Evolutionary conservation across 2,888 invertebrate species (phyloP).

Genomic region (Lithophane semibrunnea): DNA sequence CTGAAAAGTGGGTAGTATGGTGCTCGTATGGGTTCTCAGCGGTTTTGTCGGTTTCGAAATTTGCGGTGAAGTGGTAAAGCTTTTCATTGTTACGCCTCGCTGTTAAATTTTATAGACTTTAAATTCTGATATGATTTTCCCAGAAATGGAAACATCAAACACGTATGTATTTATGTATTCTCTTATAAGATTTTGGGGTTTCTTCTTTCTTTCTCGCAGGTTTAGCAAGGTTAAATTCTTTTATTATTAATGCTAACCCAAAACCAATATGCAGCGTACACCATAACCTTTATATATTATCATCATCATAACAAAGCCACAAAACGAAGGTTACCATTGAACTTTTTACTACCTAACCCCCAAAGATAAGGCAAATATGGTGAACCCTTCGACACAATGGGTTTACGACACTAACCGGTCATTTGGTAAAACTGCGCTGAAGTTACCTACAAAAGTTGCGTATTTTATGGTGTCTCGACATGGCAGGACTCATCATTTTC

Average conservation of each 20-base stretch:
- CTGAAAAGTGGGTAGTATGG: conserved; percentile 60
- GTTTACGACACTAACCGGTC: conserved; percentile 52
- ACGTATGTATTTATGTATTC: neutral
- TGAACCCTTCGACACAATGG: conserved; percentile 38
- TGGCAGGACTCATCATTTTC: conserved; percentile 56
- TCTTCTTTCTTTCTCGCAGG: neutral
- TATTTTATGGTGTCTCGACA: conserved; percentile 56
- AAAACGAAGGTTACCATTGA: conserved; percentile 44
- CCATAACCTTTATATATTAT: conserved; percentile 28
- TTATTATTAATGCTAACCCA: neutral
- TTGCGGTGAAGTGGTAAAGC: conserved; percentile 41
- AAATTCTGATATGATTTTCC: conserved; percentile 28
- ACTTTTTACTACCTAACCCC: conserved; percentile 46
- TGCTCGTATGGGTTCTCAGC: conserved; percentile 45
- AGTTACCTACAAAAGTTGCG: conserved; percentile 53
- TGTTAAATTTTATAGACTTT: conserved; percentile 46
- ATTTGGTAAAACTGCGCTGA: conserved; percentile 46
- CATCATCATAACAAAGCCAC: conserved; percentile 20
- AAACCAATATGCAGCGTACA: conserved; percentile 1
- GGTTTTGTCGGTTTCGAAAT: conserved; percentile 45
- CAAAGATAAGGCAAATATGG: conserved; percentile 45
- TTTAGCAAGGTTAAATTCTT: neutral
- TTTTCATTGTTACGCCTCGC: conserved; percentile 49
- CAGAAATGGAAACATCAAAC: conserved; percentile 24
- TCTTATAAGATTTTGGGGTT: neutral